Percentiles rank a stretch among this genome's conserved stretches.
phyloP scores from a whole-genome alignment of 2,888 invertebrate species.

The Isoperla grammatica region DNA sequence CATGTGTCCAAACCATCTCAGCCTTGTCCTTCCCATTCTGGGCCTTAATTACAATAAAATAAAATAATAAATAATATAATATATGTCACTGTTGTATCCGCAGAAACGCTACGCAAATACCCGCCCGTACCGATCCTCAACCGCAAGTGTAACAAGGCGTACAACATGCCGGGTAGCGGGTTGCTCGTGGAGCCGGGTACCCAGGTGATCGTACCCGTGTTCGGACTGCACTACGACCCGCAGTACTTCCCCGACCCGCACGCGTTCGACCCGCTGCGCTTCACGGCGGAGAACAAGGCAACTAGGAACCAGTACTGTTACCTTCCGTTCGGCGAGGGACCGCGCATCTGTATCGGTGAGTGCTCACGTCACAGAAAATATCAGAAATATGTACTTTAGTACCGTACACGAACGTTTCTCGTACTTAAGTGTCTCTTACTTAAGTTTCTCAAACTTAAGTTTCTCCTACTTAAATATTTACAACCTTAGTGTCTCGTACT shows the following conservation, averaged over 20 bases:
- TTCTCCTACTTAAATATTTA: too few species aligned
- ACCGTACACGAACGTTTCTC: too few species aligned
- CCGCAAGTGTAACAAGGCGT: constrained; percentile 49
- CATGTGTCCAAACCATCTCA: too few species aligned
- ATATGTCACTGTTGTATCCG: constrained; percentile 19
- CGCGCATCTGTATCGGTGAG: constrained; percentile 51
- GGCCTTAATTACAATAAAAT: too few species aligned
- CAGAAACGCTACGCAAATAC: constrained; percentile 55
- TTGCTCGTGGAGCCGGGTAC: constrained; percentile 48
- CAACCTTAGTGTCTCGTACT: too few species aligned
- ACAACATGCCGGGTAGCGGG: constrained; percentile 48
- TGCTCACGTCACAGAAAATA: constrained; percentile 10
- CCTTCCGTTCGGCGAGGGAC: constrained; percentile 53
- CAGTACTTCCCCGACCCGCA: constrained; percentile 52
- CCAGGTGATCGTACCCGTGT: constrained; percentile 50
- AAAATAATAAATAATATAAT: too few species aligned
- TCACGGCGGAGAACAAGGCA: constrained; percentile 45
- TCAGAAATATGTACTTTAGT: too few species aligned
- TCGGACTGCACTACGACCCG: constrained; percentile 53
- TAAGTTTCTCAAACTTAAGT: too few species aligned
- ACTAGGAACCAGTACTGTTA: constrained; percentile 46
- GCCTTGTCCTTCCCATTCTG: too few species aligned
- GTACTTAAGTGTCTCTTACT: too few species aligned
- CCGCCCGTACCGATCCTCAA: constrained; percentile 51
- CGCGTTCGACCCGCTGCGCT: constrained; percentile 53